Evolutionary conservation across 1,140 invertebrate species (phyloP), one percentile per base, ranked within the genome.

Genomic region (Oedothorax gibbosus): DNA sequence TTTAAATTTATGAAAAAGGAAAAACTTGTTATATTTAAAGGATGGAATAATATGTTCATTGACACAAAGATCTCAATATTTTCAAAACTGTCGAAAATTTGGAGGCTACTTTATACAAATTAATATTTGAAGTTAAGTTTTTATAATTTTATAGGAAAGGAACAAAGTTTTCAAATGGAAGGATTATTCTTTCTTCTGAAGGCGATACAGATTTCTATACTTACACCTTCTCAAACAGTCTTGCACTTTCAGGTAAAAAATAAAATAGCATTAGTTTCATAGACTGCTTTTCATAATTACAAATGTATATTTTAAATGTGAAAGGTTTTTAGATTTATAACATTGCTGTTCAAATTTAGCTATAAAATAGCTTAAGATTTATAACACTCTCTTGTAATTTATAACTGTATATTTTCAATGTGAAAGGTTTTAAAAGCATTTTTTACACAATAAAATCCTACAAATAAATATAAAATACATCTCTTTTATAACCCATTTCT

Each of bases 191-290:
- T 8, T 88, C 86, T 57, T 82, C 72, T 50, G 88, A 89, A 35
- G 88, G 87, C n/a, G 85, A 86, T 18, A 88, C 85, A 18, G 86
- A 88, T 89, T 90, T 94, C 88, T 94, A 95, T 89, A 94, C 95
- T 90, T 96, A 94, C 87, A 93, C 95, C 12, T 94, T 96, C 89
- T 97, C 96, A 8, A 97, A 99, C 92, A 96, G 95, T 10, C 93
- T 99, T 90, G 94, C 95, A 0, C 93, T 97, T 79, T 97, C 96
- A 10, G 90, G 90, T 89, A 57, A 72, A 62, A 8, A 54, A 66
- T 50, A 14, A 68, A 86, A 76, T 57, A 35, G 12, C 10, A 18
- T n/a, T 57, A 20, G 2, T 50, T 80, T 20, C 60, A 50, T 78
- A 35, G 2, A 2, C 35, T 35, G 35, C 35, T 35, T 35, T 35